Evolutionary conservation across 2,888 invertebrate genomes (phyloP).

Genomic region (Strigamia crassipes): DNA sequence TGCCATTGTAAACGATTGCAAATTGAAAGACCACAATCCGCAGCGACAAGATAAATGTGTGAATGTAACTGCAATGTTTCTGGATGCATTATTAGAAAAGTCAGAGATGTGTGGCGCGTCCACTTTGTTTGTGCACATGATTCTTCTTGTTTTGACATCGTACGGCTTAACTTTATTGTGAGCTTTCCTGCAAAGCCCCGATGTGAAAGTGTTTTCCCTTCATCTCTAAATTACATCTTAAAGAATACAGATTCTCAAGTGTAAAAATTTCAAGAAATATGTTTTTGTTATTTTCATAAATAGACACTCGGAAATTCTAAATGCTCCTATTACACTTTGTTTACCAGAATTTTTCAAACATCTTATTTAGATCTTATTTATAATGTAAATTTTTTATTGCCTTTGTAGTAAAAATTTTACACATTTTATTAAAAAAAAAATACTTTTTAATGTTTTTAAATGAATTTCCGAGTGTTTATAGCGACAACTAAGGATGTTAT

Average conservation of each 20-base stretch:
- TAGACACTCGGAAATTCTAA: no score
- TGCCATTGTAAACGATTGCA: neutral
- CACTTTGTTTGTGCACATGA: neutral
- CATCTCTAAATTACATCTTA: neutral
- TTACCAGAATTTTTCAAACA: no score
- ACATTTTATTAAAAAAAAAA: neutral
- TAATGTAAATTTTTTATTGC: neutral
- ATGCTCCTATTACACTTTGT: no score
- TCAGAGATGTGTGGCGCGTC: neutral
- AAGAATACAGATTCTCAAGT: neutral
- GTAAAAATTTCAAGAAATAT: neutral
- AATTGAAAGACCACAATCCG: neutral
- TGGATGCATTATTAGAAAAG: neutral
- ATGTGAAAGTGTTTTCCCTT: neutral
- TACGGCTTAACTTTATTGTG: neutral
- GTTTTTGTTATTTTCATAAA: neutral
- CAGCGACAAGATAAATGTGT: neutral
- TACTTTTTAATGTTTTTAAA: no score
- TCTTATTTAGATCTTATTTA: no score
- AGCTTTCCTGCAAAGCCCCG: neutral
- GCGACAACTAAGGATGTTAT: neutral
- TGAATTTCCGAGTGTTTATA: no score
- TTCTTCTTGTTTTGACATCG: neutral
- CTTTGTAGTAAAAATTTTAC: neutral
- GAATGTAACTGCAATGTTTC: neutral